Percentiles rank a stretch among this genome's conserved stretches.
phyloP scores from a whole-genome alignment of 2,113 vertebrate genomes.

The Chascanopsetta lugubris region DNA sequence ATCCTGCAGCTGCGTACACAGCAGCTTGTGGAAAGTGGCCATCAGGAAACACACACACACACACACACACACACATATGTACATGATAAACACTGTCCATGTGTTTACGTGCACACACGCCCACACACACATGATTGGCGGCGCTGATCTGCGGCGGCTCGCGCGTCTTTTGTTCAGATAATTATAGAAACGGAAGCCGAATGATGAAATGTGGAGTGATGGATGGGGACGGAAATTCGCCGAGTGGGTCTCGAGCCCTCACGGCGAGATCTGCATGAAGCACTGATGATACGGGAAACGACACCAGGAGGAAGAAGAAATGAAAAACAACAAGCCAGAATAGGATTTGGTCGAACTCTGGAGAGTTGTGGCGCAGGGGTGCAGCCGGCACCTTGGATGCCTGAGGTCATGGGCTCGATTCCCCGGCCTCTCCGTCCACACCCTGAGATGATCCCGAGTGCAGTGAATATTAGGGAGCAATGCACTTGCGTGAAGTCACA shows the following conservation, averaged over 20 bases:
- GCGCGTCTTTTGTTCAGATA: conserved; percentile 60
- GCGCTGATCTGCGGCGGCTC: conserved; percentile 31
- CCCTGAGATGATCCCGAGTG: too few species aligned
- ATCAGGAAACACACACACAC: neutral
- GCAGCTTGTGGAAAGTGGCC: conserved; percentile 1
- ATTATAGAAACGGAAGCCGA: conserved; percentile 60
- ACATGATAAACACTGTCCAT: conserved; percentile 27
- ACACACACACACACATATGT: neutral
- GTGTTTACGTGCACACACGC: conserved; percentile 42
- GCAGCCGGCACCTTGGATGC: too few species aligned
- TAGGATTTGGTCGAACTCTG: too few species aligned
- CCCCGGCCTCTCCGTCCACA: too few species aligned
- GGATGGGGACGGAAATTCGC: conserved; percentile 14
- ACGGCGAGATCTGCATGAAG: neutral
- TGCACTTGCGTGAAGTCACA: too few species aligned
- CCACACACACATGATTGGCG: conserved; percentile 25
- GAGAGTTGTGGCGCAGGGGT: too few species aligned
- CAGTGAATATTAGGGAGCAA: too few species aligned
- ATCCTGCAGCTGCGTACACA: neutral
- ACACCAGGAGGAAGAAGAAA: too few species aligned
- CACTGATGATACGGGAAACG: neutral
- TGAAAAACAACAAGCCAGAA: too few species aligned
- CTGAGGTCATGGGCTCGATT: too few species aligned
- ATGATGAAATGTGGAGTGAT: conserved; percentile 44
- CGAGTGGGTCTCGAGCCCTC: conserved; percentile 2